phyloP scores from a whole-genome alignment of 2,113 vertebrate species.

The Rhinolophus sinicus region DNA sequence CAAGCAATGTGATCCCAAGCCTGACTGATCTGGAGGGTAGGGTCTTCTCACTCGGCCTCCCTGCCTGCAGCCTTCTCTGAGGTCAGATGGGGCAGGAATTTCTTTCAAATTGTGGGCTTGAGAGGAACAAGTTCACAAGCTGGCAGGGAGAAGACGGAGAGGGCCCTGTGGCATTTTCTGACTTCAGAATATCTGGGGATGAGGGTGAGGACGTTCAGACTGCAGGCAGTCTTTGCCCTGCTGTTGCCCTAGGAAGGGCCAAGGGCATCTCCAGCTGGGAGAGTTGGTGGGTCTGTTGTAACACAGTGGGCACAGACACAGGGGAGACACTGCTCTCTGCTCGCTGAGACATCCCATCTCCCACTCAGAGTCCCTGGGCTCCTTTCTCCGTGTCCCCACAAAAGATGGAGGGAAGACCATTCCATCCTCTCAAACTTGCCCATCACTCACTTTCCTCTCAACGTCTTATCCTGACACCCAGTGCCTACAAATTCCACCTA shows the following conservation, averaged over 20 bases:
- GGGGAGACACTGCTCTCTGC: not conserved
- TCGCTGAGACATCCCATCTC: not conserved
- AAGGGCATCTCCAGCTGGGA: not conserved
- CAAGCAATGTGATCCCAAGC: not conserved
- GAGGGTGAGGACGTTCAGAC: not conserved
- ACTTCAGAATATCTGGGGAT: not conserved
- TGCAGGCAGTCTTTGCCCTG: not conserved
- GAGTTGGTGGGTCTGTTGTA: not conserved
- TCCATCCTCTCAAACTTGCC: not conserved
- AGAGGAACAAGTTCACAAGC: not conserved
- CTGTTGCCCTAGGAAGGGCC: not conserved
- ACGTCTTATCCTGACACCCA: not conserved
- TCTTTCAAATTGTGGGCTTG: not conserved
- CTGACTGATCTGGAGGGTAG: not conserved
- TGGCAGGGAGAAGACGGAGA: not conserved
- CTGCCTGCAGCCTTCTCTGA: not conserved
- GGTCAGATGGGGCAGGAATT: not conserved
- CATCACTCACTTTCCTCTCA: not conserved
- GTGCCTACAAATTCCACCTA: not conserved
- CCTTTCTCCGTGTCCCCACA: not conserved
- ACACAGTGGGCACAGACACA: too few species aligned
- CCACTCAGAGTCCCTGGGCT: not conserved
- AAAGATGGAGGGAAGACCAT: not conserved
- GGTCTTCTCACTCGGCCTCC: not conserved
- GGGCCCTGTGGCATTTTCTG: not conserved